Evolutionary conservation across 64 coral and sea anemone species (phyloP).

Genomic region (Stichodactyla helianthus): DNA sequence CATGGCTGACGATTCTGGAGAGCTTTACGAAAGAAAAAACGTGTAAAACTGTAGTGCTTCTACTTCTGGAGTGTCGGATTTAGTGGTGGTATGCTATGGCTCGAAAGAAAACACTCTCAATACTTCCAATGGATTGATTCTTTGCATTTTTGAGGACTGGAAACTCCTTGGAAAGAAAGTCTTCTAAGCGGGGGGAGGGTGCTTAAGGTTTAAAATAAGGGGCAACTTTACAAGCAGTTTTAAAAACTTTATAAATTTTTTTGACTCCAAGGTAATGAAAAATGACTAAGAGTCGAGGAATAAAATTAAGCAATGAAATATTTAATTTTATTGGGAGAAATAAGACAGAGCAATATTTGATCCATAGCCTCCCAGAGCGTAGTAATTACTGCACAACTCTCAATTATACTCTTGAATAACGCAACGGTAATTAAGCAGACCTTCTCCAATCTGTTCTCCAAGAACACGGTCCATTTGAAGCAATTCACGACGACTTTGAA

Average conservation of each 20-base stretch:
- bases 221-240: neutral
- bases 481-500: neutral
- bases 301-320: neutral
- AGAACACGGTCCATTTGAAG: neutral
- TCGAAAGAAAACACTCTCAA: neutral
- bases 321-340: neutral
- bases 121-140: neutral
- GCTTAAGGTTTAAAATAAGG: neutral
- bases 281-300: neutral
- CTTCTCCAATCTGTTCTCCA: neutral
- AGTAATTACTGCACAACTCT: neutral
- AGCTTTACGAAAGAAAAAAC: neutral
- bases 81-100: neutral
- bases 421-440: neutral
- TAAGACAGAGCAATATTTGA: neutral
- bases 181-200: neutral
- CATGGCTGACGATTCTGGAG: constrained; percentile 1
- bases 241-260: neutral
- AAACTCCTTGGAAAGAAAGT: neutral
- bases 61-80: neutral
- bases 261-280: neutral
- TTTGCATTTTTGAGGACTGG: neutral
- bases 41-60: neutral
- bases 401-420: neutral
- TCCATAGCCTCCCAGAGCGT: neutral